Percentiles rank a stretch among this genome's conserved stretches.
phyloP scores from a whole-genome alignment of 2,797 vertebrate species.

The Falco berigora region DNA sequence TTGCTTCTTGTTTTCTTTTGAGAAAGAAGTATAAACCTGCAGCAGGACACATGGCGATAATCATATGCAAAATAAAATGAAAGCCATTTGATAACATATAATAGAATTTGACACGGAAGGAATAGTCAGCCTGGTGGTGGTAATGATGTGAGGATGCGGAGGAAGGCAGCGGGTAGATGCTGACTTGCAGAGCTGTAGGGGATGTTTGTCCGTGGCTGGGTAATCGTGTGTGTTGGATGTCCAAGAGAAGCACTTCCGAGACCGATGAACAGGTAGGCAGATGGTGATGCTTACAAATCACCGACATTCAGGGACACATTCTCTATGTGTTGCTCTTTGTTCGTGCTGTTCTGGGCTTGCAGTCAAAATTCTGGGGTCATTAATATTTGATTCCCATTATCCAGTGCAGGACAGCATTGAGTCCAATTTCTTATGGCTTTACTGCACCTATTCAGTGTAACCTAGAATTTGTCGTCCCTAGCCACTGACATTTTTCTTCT shows the following conservation, averaged over 20 bases:
- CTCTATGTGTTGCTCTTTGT: background rate
- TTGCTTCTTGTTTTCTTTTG: background rate
- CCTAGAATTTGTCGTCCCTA: background rate
- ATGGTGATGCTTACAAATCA: background rate
- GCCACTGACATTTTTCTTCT: background rate
- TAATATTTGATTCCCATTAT: background rate
- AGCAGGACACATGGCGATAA: background rate
- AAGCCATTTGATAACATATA: background rate
- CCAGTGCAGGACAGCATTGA: background rate
- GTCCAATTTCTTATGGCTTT: background rate
- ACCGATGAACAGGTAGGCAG: background rate
- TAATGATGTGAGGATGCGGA: background rate
- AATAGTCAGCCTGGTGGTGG: background rate
- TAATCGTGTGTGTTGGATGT: background rate
- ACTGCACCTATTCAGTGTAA: background rate
- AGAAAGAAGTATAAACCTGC: background rate
- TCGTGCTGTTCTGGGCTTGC: background rate
- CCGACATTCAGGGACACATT: background rate
- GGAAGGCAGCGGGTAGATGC: background rate
- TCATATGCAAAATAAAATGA: accelerated
- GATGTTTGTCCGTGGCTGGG: background rate
- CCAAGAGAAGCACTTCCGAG: background rate
- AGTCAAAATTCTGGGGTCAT: background rate
- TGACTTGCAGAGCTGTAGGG: background rate
- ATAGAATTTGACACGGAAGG: background rate